A percentile compares a stretch with the other conserved stretches of the same genome.
Conservation (phyloP, 1,140 invertebrate species). For the Psix sp. region DNA sequence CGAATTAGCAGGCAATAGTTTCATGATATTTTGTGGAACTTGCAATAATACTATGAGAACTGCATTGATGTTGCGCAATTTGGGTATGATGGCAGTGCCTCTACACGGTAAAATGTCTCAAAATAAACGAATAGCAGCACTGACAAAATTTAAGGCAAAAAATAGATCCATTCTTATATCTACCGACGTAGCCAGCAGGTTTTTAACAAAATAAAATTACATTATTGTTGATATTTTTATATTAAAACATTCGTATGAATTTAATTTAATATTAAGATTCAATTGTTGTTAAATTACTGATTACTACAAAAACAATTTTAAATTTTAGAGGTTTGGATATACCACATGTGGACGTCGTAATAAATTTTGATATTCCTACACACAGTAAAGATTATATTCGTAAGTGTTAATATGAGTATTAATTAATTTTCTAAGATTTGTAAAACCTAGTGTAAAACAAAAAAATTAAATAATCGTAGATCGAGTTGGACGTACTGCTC, state of each 20-base stretch:
- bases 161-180: constrained; percentile 93
- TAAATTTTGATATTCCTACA: constrained; percentile 98
- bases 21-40: constrained; percentile 98
- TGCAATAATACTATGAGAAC: constrained; percentile 94
- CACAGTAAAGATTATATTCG: constrained; percentile 97
- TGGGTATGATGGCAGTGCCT: constrained; percentile 94
- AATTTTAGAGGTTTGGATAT: constrained; percentile 86
- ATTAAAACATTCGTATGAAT: too few relatives aligned
- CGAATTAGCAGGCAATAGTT: constrained; percentile 96
- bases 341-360: constrained; percentile 97
- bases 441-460: background rate
- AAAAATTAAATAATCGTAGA: constrained; percentile 74
- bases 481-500: constrained; percentile 95
- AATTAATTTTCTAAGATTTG: too few relatives aligned
- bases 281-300: too few relatives aligned
- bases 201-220: constrained; percentile 31
- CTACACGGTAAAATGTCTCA: constrained; percentile 98
- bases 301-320: background rate
- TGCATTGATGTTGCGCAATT: constrained; percentile 90
- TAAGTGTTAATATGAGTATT: constrained; percentile 24
- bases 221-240: constrained; percentile 9
- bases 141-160: constrained; percentile 96
- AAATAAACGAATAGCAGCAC: constrained; percentile 92
- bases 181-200: constrained; percentile 98
- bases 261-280: too few relatives aligned